Evolutionary conservation across 2,797 vertebrate species (phyloP), one percentile per base, ranked within the genome.

Genomic region (Coreius guichenoti): DNA sequence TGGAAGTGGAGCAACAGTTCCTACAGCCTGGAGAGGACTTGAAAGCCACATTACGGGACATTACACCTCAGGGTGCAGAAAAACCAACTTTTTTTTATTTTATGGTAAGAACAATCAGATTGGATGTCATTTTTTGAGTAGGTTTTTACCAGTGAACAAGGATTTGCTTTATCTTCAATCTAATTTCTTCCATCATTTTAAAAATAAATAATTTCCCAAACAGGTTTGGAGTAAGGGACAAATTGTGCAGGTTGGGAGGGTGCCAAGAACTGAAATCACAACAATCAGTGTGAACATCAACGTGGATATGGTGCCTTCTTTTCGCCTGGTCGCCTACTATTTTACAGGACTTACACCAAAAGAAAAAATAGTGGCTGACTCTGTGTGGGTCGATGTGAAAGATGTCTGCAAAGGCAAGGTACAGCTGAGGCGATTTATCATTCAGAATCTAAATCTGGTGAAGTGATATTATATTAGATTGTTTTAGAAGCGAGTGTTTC

Each of bases 361-460:
- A 0, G 72, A 7, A 7, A 90, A 90, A 36, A 90, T 94, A 23
- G 31, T 95, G 0, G 89, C 94, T 0, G 93, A 95, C 81, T 95
- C 94, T 0, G 90, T 92, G 5, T 94, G 94, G 94, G 91, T 93
- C 36, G 93, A 95, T 0, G 90, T 94, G 39, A 72, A 23, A 76
- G 93, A 95, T 75, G 87, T 88, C 86, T 95, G 94, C 0, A 90
- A 93, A 90, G 94, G 93, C 86, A 92, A 94, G 93, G 94, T 95
- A 86, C 19, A 69, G 1, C 9, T 29, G 7, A 12, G 61, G 14
- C 16, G 5, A 79, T 1, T 58, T n/a, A 26, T 63, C 29, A n/a
- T 26, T 29, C 4, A 36, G 33, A 45, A 56, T 26, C 33, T 12
- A 9, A 39, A 31, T 31, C 2, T 29, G 16, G 3, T 45, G 4